Percentiles rank a stretch among this genome's conserved stretches.
phyloP scores from a whole-genome alignment of 1,140 invertebrate genomes.

The Trichonephila clavipes region DNA sequence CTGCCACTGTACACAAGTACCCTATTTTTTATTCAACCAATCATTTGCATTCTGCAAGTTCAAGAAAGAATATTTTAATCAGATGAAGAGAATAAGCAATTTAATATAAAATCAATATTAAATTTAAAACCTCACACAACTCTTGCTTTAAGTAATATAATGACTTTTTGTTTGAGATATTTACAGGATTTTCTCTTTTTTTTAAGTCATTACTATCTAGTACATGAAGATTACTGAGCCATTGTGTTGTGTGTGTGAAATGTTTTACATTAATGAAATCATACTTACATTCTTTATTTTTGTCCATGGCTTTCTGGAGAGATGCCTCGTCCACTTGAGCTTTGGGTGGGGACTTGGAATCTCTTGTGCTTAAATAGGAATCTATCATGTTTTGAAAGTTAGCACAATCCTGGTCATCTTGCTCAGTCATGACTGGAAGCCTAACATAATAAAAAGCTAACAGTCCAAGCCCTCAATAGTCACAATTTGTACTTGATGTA shows the following conservation, averaged over 20 bases:
- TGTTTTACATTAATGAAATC: neutral
- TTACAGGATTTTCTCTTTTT: neutral
- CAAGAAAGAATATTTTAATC: too few relatives aligned
- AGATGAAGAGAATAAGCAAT: too few relatives aligned
- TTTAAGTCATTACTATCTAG: neutral
- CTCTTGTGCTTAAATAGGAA: slow-evolving; percentile 45
- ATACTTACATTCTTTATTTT: slow-evolving; percentile 92
- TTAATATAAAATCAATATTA: too few relatives aligned
- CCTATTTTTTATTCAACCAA: too few relatives aligned
- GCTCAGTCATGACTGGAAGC: slow-evolving; percentile 63
- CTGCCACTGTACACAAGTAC: too few relatives aligned
- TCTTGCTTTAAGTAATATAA: too few relatives aligned
- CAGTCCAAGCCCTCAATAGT: neutral
- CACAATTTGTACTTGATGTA: slow-evolving; percentile 12
- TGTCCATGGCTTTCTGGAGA: slow-evolving; percentile 94
- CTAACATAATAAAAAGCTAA: slow-evolving; percentile 52
- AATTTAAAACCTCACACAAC: too few relatives aligned
- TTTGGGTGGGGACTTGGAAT: slow-evolving; percentile 82
- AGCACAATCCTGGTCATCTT: slow-evolving; percentile 54
- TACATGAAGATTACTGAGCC: too few relatives aligned
- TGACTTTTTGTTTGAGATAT: too few relatives aligned
- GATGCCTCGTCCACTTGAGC: slow-evolving; percentile 96
- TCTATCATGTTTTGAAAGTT: slow-evolving; percentile 63
- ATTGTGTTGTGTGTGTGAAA: too few relatives aligned
- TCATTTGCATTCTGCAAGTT: too few relatives aligned